Evolutionary conservation across 1,140 invertebrate species (phyloP), one percentile per base, ranked within the genome.

Genomic region (Planococcus citri): DNA sequence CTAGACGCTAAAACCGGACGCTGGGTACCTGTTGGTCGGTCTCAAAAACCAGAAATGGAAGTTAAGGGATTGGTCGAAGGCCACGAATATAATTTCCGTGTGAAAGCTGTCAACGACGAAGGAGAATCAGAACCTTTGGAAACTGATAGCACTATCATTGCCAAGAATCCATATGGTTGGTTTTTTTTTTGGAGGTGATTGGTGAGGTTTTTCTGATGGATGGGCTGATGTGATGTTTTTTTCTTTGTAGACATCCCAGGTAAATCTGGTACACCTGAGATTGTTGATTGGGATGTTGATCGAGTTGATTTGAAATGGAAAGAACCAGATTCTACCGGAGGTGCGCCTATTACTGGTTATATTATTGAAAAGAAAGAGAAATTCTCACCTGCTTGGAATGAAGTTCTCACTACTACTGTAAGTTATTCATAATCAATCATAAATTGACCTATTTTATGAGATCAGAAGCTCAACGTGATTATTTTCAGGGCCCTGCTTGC

Each of bases 341-440:
- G 97, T 51, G 94, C 94, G 14, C 92, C 95, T 37, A 97, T 99
- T 75, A 91, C 87, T 57, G 90, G 92, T 58, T 99, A 99, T 76
- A 83, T 98, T 68, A 91, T 99, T 76, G 96, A 99, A 80, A 96
- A 95, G 82, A 96, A 94, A 78, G 93, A 96, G 75, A 95, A 95
- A 78, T 90, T 90, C 72, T 88, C 89, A 1, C 85, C 86, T 8
- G 82, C 86, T 27, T 97, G 94, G 94, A 90, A 92, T 76, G 91
- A 95, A 80, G 87, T 92, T 72, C 82, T 88, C n/a, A 85, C 84
- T 57, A 92, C 90, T 2, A 83, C 84, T 75, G 86, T 87, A 79
- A 81, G 80, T 71, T 60, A 68, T 57, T 29, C 29, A 12, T 33
- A n/a, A 33, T 33, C 29, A 33, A 14, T 27, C 20, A 70, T 37